Conservation (phyloP, 2,113 vertebrate species). For the Spilogale gracilis region DNA sequence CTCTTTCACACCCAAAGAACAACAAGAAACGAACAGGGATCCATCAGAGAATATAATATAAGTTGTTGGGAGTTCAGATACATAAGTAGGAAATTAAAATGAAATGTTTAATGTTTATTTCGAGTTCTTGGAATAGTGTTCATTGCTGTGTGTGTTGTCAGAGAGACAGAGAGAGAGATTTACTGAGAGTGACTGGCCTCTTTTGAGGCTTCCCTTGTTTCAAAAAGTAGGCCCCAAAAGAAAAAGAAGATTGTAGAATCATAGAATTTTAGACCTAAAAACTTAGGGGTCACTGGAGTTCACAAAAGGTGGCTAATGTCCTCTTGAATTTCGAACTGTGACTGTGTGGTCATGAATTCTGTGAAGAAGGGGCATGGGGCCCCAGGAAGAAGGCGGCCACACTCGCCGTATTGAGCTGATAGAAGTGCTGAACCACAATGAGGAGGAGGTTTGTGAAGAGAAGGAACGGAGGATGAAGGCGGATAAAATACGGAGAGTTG, state of each 20-base stretch:
- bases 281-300: not conserved
- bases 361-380: not conserved
- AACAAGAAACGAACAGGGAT: not conserved
- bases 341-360: not conserved
- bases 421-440: conserved; percentile 50
- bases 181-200: not conserved
- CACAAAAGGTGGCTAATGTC: not conserved
- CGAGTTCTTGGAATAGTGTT: not conserved
- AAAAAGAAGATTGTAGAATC: not conserved
- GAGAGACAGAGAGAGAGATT: not conserved
- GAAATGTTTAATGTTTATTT: not conserved
- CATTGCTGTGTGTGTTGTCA: not conserved
- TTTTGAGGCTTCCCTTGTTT: not conserved
- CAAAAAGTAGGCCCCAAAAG: not conserved
- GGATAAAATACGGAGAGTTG: not conserved
- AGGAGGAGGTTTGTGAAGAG: conserved; percentile 14
- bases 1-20: not conserved
- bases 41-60: not conserved
- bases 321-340: not conserved
- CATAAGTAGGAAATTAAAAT: not conserved
- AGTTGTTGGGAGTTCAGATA: not conserved
- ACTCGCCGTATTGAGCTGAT: conserved; percentile 60
- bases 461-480: not conserved
- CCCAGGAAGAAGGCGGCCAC: not conserved
- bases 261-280: not conserved